Evolutionary conservation across 2,797 vertebrate genomes (phyloP).

Genomic region (Rhyacichthys aspro): DNA sequence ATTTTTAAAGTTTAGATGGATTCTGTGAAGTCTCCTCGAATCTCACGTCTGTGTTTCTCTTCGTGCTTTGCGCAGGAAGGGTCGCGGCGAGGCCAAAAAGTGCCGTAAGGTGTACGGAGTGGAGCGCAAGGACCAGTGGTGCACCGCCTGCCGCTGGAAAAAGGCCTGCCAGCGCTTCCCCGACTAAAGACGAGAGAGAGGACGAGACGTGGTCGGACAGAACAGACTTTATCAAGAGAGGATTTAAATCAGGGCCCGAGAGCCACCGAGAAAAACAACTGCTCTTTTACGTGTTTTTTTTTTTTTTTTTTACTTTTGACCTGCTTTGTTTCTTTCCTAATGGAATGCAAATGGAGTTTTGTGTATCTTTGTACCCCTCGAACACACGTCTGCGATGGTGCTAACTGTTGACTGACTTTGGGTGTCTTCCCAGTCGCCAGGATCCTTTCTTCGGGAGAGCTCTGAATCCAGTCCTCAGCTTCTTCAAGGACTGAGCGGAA

Average conservation of each 20-base stretch:
- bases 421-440: no score
- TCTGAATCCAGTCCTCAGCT: no score
- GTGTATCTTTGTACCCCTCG: conserved; percentile 67
- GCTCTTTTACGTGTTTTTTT: conserved; percentile 48
- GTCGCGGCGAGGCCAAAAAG: conserved; percentile 90
- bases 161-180: conserved; percentile 94
- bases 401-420: conserved; percentile 68
- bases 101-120: conserved; percentile 93
- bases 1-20: conserved; percentile 3
- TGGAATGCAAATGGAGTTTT: conserved; percentile 57
- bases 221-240: conserved; percentile 63
- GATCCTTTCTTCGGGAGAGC: no score
- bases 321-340: conserved; percentile 52
- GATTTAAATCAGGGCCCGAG: conserved; percentile 50
- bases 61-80: conserved; percentile 78
- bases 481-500: no score
- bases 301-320: conserved; percentile 35
- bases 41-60: conserved; percentile 4
- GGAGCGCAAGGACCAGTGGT: conserved; percentile 92
- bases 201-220: conserved; percentile 17
- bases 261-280: conserved; percentile 43
- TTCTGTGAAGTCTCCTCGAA: neutral
- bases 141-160: conserved; percentile 93
- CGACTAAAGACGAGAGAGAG: conserved; percentile 73
- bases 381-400: conserved; percentile 66